Evolutionary conservation across 2,797 vertebrate genomes (phyloP).

Genomic region (Paedocypris micromegethes): DNA sequence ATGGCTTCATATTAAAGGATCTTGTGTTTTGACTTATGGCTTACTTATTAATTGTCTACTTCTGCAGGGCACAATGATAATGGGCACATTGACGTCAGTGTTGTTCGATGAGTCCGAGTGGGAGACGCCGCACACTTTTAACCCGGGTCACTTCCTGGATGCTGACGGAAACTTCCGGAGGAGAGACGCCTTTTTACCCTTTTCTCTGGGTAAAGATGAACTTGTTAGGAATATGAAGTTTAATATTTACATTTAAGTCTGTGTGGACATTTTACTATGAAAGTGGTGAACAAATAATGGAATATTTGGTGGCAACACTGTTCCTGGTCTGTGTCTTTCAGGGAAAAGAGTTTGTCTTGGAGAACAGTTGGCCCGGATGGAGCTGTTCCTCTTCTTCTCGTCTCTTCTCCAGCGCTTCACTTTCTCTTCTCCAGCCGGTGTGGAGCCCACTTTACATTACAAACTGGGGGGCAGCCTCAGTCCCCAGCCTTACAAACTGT

Average conservation of each 20-base stretch:
- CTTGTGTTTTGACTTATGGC: too few relatives aligned
- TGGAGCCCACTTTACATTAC: conserved; percentile 18
- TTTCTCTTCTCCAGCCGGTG: conserved; percentile 26
- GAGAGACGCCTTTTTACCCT: conserved; percentile 43
- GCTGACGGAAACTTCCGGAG: conserved; percentile 34
- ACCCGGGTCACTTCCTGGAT: conserved; percentile 44
- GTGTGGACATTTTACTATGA: too few relatives aligned
- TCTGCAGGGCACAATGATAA: conserved; percentile 40
- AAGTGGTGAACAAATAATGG: too few relatives aligned
- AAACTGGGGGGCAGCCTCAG: conserved; percentile 15
- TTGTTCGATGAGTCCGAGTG: conserved; percentile 41
- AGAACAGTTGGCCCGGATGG: conserved; percentile 36
- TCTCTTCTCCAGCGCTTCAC: conserved; percentile 23
- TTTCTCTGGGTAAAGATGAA: conserved; percentile 35
- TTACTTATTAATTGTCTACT: too few relatives aligned
- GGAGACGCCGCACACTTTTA: conserved; percentile 42
- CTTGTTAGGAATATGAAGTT: too few relatives aligned
- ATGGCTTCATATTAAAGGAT: too few relatives aligned
- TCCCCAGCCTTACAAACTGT: conserved; percentile 18
- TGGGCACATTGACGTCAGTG: conserved; percentile 42
- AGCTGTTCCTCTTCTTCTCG: conserved; percentile 39
- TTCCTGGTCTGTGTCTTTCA: conserved; percentile 1
- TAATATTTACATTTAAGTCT: too few relatives aligned
- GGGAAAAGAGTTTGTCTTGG: conserved; percentile 36
- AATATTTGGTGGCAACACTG: too few relatives aligned